Conservation (phyloP, 1,140 invertebrate genomes). For the Nylanderia fulva region DNA sequence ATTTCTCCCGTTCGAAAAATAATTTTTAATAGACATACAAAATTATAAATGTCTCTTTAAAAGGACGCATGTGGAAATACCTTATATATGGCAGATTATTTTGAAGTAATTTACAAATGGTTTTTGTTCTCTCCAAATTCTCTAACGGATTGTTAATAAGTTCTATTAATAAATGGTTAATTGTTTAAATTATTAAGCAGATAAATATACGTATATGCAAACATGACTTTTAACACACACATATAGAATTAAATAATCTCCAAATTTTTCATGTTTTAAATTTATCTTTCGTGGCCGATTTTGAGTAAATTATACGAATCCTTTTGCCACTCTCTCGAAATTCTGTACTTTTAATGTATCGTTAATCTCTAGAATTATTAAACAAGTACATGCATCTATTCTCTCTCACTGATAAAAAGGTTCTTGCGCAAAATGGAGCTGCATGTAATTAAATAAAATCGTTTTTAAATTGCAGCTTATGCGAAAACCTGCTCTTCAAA, state of each 20-base stretch:
- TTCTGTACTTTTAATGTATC: not conserved
- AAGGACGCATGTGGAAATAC: not conserved
- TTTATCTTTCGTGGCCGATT: too few relatives aligned
- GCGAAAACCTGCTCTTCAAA: not conserved
- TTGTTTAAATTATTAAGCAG: not conserved
- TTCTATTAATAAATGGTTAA: too few relatives aligned
- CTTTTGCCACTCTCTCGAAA: not conserved
- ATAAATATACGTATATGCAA: not conserved
- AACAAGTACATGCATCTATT: conserved; percentile 3
- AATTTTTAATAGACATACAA: not conserved
- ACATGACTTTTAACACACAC: not conserved
- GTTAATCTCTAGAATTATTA: conserved; percentile 9
- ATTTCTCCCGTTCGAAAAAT: not conserved
- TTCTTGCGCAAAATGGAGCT: not conserved
- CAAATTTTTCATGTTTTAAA: not conserved
- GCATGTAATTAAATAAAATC: conserved; percentile 42
- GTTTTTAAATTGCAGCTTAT: conserved; percentile 5
- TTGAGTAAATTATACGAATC: too few relatives aligned
- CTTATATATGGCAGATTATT: not conserved
- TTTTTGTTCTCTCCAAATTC: not conserved
- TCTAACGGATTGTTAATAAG: not conserved
- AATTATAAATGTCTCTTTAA: not conserved
- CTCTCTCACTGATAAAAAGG: not conserved
- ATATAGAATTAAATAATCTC: not conserved
- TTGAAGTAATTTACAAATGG: too few relatives aligned